phyloP scores from a whole-genome alignment of 1,140 invertebrate species.

The Drosophila bocki region DNA sequence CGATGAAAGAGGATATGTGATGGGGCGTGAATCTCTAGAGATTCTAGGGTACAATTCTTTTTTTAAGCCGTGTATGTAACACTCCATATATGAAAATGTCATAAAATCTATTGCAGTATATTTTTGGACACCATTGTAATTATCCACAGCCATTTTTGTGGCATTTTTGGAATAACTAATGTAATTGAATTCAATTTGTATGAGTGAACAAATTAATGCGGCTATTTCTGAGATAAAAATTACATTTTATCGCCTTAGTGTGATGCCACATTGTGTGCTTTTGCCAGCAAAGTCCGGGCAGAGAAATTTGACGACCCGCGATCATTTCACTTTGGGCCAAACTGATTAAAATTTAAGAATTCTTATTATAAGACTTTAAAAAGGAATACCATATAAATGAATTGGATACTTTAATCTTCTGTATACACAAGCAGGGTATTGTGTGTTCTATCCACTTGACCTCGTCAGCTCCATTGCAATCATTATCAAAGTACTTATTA shows the following conservation, averaged over 20 bases:
- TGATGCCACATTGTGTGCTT: too few relatives aligned
- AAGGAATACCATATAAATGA: not conserved
- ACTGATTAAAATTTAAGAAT: not conserved
- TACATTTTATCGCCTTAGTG: not conserved
- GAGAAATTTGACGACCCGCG: not conserved
- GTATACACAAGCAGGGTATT: not conserved
- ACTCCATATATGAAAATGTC: not conserved
- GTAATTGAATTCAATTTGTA: not conserved
- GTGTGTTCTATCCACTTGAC: slow-evolving; percentile 8
- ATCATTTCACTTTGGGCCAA: not conserved
- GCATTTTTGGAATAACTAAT: not conserved
- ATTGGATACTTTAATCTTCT: not conserved
- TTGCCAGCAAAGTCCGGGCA: not conserved
- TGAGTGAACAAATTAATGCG: not conserved
- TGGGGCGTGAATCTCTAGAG: too few relatives aligned
- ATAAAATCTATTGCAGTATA: not conserved
- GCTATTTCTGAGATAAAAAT: not conserved
- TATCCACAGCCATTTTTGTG: not conserved
- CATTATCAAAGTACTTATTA: slow-evolving; percentile 45
- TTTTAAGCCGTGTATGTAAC: too few relatives aligned
- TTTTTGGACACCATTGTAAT: not conserved
- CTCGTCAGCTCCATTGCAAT: slow-evolving; percentile 3
- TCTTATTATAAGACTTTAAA: too few relatives aligned
- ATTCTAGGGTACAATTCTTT: not conserved
- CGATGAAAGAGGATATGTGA: not conserved